Evolutionary conservation across 2,113 vertebrate genomes (phyloP).

Genomic region (Sceloporus undulatus): DNA sequence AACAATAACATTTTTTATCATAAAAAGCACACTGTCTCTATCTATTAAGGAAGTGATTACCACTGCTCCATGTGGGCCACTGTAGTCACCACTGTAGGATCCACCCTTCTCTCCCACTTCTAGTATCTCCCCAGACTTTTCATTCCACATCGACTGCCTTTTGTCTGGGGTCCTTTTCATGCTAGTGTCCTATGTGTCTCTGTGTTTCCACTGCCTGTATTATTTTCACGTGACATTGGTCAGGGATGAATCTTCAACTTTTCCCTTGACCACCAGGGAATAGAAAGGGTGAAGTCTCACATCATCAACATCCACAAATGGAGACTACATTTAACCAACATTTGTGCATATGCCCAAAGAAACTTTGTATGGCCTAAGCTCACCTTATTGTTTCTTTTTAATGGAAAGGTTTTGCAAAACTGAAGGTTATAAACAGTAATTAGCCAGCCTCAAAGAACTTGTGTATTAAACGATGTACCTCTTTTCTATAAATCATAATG

Average conservation of each 20-base stretch:
- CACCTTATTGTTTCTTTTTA: background rate
- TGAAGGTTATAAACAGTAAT: conserved; percentile 56
- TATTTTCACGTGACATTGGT: background rate
- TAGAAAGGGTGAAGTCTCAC: background rate
- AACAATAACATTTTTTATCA: no score
- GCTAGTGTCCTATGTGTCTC: no score
- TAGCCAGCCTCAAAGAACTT: conserved; percentile 43
- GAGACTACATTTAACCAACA: no score
- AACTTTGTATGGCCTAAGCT: background rate
- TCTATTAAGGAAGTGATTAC: background rate
- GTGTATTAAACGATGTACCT: conserved; percentile 55
- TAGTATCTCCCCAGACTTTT: background rate
- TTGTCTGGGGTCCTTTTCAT: background rate
- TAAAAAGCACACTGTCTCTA: no score
- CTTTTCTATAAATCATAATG: conserved; percentile 21
- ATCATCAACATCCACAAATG: background rate
- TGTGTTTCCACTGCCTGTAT: background rate
- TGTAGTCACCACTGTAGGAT: background rate
- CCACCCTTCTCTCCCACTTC: background rate
- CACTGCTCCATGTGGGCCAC: background rate
- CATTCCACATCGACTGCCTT: background rate
- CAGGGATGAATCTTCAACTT: background rate
- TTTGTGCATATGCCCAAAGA: background rate
- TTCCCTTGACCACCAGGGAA: background rate
- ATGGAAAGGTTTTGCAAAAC: background rate